Evolutionary conservation across 2,888 invertebrate species (phyloP).

Genomic region (Epistrophe grossulariae): DNA sequence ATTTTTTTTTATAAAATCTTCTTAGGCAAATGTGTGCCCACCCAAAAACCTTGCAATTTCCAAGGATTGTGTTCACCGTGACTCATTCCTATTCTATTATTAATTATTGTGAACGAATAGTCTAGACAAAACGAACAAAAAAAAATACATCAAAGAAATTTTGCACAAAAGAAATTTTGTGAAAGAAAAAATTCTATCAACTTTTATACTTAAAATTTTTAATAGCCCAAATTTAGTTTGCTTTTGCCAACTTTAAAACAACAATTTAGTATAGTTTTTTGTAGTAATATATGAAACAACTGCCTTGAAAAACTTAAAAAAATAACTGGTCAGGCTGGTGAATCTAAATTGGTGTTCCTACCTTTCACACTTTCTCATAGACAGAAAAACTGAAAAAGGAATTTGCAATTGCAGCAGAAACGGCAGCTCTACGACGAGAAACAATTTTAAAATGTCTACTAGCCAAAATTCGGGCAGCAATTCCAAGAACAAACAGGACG

Average conservation of each 20-base stretch:
- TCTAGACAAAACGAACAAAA: slow-evolving; percentile 68
- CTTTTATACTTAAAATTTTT: slow-evolving; percentile 62
- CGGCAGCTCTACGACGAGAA: slow-evolving; percentile 12
- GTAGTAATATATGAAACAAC: slow-evolving; percentile 47
- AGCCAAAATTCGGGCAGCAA: slow-evolving; percentile 80
- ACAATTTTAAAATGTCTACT: slow-evolving; percentile 79
- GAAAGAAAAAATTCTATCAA: slow-evolving; percentile 52
- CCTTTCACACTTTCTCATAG: slow-evolving; percentile 68
- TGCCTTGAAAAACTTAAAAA: slow-evolving; percentile 44
- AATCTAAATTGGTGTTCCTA: slow-evolving; percentile 74
- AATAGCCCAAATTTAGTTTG: slow-evolving; percentile 47
- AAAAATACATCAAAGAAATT: slow-evolving; percentile 54
- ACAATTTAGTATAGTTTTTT: slow-evolving; percentile 19
- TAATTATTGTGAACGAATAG: slow-evolving; percentile 55
- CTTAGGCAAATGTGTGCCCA: not conserved
- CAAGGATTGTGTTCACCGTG: slow-evolving; percentile 29
- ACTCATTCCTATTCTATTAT: not conserved
- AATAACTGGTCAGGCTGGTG: slow-evolving; percentile 69
- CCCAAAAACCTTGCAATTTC: not conserved
- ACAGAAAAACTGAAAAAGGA: slow-evolving; percentile 65
- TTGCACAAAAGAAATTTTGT: slow-evolving; percentile 74
- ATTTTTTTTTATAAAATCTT: too few relatives aligned
- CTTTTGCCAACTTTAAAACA: slow-evolving; percentile 17
- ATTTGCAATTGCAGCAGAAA: slow-evolving; percentile 18
- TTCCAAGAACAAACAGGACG: slow-evolving; percentile 78